Conservation (phyloP, 2,113 vertebrate genomes). For the Fulica atra region DNA sequence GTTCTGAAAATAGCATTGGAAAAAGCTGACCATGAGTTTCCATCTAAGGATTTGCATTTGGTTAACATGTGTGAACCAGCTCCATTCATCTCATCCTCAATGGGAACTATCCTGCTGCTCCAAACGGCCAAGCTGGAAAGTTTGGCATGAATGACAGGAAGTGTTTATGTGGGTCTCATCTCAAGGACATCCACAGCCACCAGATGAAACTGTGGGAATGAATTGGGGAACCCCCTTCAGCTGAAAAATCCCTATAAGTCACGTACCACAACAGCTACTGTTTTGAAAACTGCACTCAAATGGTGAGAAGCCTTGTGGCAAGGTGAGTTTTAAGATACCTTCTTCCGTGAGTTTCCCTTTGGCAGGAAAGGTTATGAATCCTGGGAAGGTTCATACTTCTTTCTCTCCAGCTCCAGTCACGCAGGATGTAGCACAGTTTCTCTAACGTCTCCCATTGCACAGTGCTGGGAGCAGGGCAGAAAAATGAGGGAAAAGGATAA, state of each 20-base stretch:
- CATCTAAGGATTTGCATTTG: slow-evolving; percentile 68
- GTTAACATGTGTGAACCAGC: slow-evolving; percentile 39
- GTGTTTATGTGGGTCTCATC: background rate
- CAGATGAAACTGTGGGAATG: background rate
- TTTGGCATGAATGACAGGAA: background rate
- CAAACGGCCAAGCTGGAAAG: background rate
- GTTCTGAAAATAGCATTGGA: slow-evolving; percentile 77
- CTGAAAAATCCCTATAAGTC: background rate
- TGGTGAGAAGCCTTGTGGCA: background rate
- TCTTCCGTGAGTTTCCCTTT: background rate
- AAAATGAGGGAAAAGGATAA: background rate
- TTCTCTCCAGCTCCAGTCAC: background rate
- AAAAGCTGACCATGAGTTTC: slow-evolving; percentile 70
- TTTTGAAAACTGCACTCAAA: background rate
- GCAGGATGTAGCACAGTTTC: background rate
- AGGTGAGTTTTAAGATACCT: background rate
- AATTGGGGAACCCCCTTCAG: background rate
- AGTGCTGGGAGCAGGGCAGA: background rate
- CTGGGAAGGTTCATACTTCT: background rate
- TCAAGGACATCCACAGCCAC: background rate
- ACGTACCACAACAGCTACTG: background rate
- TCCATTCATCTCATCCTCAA: slow-evolving; percentile 52
- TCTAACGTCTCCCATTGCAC: background rate
- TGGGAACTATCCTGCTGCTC: background rate
- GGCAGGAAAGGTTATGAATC: background rate